phyloP scores from a whole-genome alignment of 2,797 vertebrate genomes.

The Urocyon cinereoargenteus region DNA sequence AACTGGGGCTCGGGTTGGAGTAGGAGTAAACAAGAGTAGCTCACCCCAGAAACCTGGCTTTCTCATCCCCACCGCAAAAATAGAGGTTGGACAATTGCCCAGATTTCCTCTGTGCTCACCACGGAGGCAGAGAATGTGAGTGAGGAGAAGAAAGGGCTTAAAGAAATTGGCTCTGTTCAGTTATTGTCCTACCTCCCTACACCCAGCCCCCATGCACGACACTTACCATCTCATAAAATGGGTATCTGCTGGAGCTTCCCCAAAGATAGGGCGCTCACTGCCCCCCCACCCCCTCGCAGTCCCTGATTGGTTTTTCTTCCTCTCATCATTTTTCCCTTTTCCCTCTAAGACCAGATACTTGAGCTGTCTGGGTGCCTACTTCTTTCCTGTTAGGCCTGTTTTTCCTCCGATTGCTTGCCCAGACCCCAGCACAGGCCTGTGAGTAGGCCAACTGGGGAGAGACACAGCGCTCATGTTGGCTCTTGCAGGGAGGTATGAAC shows the following conservation, averaged over 20 bases:
- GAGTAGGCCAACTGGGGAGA: too few species aligned
- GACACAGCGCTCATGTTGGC: background rate
- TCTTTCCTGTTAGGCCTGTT: background rate
- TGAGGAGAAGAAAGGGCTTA: background rate
- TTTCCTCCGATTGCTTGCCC: background rate
- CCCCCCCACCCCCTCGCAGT: background rate
- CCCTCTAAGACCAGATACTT: background rate
- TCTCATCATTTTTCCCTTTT: background rate
- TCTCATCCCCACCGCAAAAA: background rate
- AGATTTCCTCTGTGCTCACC: conserved; percentile 19
- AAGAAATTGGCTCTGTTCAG: background rate
- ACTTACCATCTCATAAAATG: background rate
- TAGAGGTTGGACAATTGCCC: conserved; percentile 38
- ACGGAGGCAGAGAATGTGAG: background rate
- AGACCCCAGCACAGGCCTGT: background rate
- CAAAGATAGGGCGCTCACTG: fast-evolving
- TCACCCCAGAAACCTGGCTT: background rate
- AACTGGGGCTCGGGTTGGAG: background rate
- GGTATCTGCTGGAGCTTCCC: background rate
- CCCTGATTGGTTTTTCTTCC: background rate
- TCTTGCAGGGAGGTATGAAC: background rate
- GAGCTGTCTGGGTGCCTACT: background rate
- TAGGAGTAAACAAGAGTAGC: background rate
- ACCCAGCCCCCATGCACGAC: background rate
- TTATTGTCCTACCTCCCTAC: background rate